Conservation (phyloP, 2,888 invertebrate species). For the Cephalotes varians region DNA sequence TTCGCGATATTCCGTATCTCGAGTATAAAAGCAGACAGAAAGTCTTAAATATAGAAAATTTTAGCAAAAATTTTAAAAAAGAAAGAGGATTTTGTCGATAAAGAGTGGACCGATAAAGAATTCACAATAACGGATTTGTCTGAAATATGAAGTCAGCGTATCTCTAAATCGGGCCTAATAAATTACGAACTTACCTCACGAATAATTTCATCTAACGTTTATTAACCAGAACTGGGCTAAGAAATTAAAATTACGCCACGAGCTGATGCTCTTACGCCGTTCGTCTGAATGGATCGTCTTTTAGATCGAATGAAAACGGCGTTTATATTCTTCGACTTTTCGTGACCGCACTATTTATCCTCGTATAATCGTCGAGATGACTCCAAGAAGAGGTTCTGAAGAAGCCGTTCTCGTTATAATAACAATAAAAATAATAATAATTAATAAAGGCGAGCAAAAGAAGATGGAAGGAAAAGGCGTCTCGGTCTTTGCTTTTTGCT, state of each 20-base stretch:
- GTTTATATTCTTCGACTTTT: neutral
- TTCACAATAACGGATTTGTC: neutral
- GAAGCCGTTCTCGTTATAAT: neutral
- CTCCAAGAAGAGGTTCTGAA: neutral
- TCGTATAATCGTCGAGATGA: constrained; percentile 5
- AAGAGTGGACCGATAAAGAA: neutral
- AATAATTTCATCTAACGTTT: neutral
- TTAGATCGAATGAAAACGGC: neutral
- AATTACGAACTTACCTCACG: neutral
- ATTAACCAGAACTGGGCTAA: neutral
- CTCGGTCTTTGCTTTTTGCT: neutral
- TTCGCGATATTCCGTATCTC: neutral
- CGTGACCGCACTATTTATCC: constrained; percentile 11
- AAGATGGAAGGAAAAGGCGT: neutral
- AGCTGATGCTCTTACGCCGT: neutral
- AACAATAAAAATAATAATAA: neutral
- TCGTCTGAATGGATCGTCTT: constrained; percentile 8
- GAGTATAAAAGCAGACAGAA: constrained; percentile 4
- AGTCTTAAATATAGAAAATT: neutral
- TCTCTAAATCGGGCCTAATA: neutral
- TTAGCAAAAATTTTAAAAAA: neutral
- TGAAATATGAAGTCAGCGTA: constrained; percentile 11
- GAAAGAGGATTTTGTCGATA: neutral
- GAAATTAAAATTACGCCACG: neutral
- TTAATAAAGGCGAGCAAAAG: constrained; percentile 16